Evolutionary conservation across 2,888 invertebrate species (phyloP).

Genomic region (Raillietiella orientalis): DNA sequence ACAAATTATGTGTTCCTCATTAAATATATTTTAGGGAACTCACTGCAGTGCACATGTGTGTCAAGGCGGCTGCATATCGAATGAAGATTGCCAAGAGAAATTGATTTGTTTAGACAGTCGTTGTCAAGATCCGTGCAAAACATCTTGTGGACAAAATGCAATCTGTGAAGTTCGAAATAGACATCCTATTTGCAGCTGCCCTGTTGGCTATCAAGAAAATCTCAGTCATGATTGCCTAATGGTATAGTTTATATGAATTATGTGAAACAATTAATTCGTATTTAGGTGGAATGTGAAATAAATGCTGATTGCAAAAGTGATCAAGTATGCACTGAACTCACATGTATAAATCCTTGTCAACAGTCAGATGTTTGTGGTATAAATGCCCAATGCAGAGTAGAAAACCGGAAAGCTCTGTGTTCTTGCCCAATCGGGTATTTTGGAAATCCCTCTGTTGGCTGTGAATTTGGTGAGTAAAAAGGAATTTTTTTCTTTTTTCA

Average conservation of each 20-base stretch:
- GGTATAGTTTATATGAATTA: no score
- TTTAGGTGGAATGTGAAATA: slow-evolving; percentile 28
- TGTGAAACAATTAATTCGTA: no score
- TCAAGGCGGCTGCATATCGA: no score
- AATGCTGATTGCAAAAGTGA: slow-evolving; percentile 42
- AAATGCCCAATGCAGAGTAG: slow-evolving; percentile 15
- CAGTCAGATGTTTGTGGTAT: slow-evolving; percentile 8
- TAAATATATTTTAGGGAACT: no score
- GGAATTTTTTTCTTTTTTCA: slow-evolving; percentile 1
- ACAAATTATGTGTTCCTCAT: no score
- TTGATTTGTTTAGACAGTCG: slow-evolving; percentile 8
- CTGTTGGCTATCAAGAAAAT: slow-evolving; percentile 8
- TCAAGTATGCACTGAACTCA: slow-evolving; percentile 28
- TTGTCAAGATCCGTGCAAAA: slow-evolving; percentile 8
- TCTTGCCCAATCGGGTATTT: slow-evolving; percentile 19
- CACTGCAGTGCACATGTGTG: no score
- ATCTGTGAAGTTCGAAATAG: slow-evolving; percentile 7
- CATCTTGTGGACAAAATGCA: slow-evolving; percentile 7
- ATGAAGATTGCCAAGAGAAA: slow-evolving; percentile 5
- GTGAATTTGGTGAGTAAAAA: slow-evolving; percentile 22
- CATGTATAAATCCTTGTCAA: slow-evolving; percentile 46
- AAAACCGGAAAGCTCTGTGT: slow-evolving; percentile 8
- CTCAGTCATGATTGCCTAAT: no score
- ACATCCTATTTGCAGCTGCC: slow-evolving; percentile 8
- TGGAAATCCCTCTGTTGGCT: slow-evolving; percentile 42